These are phyloP conservation scores for Leucophenga montana DNA, from an alignment of 2,888 invertebrate species.

Conservation along the genomic window DNA sequence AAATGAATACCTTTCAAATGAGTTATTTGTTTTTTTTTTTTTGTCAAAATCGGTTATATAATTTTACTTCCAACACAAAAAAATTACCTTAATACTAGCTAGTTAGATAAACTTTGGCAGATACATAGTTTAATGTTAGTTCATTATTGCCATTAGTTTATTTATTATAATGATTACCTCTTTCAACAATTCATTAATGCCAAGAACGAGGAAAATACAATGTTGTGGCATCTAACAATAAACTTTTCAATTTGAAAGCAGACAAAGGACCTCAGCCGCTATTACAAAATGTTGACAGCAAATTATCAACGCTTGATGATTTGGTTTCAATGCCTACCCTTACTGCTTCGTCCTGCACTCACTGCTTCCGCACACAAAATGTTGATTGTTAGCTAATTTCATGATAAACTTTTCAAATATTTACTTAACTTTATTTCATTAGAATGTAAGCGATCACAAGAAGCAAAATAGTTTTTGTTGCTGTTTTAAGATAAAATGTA, in stretches of 20 bases:
- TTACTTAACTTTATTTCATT: slow-evolving; percentile 12
- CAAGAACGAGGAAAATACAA: background rate
- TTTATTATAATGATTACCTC: background rate
- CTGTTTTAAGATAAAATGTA: background rate
- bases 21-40: no score
- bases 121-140: no score
- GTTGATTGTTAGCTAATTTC: slow-evolving; percentile 7
- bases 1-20: no score
- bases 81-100: no score
- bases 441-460: slow-evolving; percentile 9
- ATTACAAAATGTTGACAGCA: background rate
- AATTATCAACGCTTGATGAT: slow-evolving; percentile 3
- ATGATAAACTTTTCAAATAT: slow-evolving; percentile 23
- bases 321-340: background rate
- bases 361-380: slow-evolving; percentile 3
- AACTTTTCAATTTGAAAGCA: background rate
- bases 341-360: no score
- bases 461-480: background rate
- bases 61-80: no score
- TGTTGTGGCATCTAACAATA: background rate
- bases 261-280: background rate
- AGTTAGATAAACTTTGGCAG: no score
- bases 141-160: no score
- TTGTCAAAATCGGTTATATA: no score
- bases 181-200: background rate